Conservation (phyloP, 2,797 vertebrate species). For the Halcyon badia region DNA sequence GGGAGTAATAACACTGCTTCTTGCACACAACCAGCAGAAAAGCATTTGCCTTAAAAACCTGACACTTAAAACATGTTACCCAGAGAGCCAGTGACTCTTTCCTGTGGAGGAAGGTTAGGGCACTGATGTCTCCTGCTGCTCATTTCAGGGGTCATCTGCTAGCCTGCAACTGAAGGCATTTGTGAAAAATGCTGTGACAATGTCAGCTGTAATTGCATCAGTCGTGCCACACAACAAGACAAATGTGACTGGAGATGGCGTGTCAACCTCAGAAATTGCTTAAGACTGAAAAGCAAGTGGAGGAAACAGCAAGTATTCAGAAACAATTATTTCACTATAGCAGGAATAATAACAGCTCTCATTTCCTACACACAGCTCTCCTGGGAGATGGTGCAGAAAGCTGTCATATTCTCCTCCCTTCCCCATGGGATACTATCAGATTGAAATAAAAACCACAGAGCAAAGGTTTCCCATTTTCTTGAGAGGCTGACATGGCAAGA, state of each 20-base stretch:
- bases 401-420: not conserved
- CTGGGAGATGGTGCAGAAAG: not conserved
- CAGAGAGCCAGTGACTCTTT: not conserved
- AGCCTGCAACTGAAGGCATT: not conserved
- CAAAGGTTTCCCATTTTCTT: not conserved
- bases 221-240: not conserved
- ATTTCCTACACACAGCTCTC: not conserved
- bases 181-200: not conserved
- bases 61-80: not conserved
- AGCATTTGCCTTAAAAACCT: not conserved
- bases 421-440: not conserved
- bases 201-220: slow-evolving; percentile 40
- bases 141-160: slow-evolving; percentile 2
- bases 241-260: slow-evolving; percentile 22
- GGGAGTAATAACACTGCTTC: not conserved
- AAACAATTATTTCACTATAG: not conserved
- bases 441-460: not conserved
- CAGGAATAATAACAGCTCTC: not conserved
- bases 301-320: not conserved
- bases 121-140: not conserved
- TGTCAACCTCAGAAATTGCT: slow-evolving; percentile 19
- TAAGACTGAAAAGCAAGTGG: slow-evolving; percentile 1
- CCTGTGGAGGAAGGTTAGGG: not conserved
- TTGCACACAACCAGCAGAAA: not conserved
- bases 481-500: not conserved